phyloP scores from a whole-genome alignment of 2,113 vertebrate genomes.

The Dipodomys ordii region DNA sequence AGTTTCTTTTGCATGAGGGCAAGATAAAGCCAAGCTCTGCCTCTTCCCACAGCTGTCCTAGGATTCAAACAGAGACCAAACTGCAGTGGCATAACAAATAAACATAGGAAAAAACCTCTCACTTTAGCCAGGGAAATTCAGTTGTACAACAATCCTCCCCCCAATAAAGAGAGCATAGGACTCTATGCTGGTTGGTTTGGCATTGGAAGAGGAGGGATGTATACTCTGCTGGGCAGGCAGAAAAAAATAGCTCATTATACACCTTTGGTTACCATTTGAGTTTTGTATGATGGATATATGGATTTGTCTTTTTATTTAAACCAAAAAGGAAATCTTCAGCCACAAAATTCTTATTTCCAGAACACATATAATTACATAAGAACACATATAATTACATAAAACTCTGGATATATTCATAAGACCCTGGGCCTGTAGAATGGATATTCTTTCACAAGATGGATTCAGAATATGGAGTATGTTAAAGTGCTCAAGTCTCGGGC shows the following conservation, averaged over 20 bases:
- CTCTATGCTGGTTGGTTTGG: background rate
- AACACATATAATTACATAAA: constrained; percentile 41
- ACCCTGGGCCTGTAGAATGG: background rate
- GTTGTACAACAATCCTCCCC: background rate
- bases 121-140: background rate
- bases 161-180: background rate
- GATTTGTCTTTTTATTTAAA: background rate
- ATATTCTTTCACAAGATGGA: constrained; percentile 7
- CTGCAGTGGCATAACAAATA: background rate
- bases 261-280: background rate
- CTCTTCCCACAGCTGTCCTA: constrained; percentile 96
- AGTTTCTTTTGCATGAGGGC: constrained; percentile 99
- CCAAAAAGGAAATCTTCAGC: background rate
- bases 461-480: background rate
- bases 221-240: background rate
- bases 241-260: background rate
- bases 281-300: background rate
- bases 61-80: constrained; percentile 68
- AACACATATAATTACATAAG: constrained; percentile 44
- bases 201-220: background rate
- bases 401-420: no score
- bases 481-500: background rate
- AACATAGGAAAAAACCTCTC: background rate
- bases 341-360: constrained; percentile 29
- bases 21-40: constrained; percentile 97